Conservation (phyloP, 2,113 vertebrate species). For the Pelecanus crispus region DNA sequence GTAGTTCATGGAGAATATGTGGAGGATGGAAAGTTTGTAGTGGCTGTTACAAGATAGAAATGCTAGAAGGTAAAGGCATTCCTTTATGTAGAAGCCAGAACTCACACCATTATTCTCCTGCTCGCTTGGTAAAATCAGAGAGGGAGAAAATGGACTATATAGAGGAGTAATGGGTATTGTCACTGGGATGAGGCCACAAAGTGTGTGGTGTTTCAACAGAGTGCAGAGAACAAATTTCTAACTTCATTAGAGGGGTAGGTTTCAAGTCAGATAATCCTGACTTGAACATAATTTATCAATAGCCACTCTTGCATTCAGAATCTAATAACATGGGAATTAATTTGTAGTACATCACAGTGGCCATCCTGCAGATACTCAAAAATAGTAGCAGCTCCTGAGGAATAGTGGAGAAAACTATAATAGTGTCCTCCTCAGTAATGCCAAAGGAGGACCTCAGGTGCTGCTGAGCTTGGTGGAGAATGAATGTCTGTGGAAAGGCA, state of each 20-base stretch:
- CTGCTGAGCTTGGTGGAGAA: neutral
- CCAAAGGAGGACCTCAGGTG: neutral
- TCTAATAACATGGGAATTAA: neutral
- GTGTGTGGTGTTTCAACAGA: neutral
- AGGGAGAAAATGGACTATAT: neutral
- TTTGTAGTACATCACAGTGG: neutral
- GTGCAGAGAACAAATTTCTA: neutral
- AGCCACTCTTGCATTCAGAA: neutral
- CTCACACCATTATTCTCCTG: neutral
- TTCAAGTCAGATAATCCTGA: neutral
- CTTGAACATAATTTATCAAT: neutral
- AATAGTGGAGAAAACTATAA: neutral
- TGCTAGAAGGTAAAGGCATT: neutral
- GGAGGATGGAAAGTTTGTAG: neutral
- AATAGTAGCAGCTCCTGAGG: neutral
- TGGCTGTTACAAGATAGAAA: neutral
- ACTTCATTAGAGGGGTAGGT: neutral
- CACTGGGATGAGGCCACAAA: neutral
- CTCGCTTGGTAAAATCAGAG: neutral
- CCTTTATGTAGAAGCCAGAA: neutral
- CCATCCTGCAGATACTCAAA: neutral
- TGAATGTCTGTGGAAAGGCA: neutral
- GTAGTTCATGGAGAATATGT: neutral
- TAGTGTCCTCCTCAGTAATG: neutral
- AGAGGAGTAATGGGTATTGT: neutral